Evolutionary conservation across 2,113 vertebrate species (phyloP), one percentile per base, ranked within the genome.

Genomic region (Syngnathus typhle): DNA sequence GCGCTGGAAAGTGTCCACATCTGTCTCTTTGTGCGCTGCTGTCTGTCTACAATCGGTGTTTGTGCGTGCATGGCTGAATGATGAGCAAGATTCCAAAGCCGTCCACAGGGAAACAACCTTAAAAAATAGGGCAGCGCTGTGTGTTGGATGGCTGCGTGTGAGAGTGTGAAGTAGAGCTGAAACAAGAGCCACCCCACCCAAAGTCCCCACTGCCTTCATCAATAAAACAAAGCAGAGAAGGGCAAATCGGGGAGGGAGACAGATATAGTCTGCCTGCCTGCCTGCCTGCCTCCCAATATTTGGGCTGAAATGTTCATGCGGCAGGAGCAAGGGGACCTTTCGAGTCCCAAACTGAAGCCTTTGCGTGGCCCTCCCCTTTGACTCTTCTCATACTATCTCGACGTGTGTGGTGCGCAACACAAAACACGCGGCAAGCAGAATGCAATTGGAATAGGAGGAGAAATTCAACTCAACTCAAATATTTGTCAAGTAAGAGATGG

Each of bases 141-240:
- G 54, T 70, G 38, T 69, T n/a, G n/a, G n/a, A n/a, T n/a, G n/a
- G n/a, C n/a, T 23, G 23, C 23, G 23, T 23, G 41, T 2, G 41
- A 9, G 60, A 61, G 66, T 65, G 65, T 52, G 68, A 89, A 88
- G 70, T 88, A 82, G 87, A 88, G 87, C 88, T 88, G 83, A 88
- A 89, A 80, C 88, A 89, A 89, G 67, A 38, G 71, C 60, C 73
- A 79, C 84, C 64, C 85, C 82, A 32, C 27, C 83, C 78, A 72
- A 82, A 82, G 83, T 88, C 81, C 74, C 67, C 13, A 19, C 78
- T 69, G 82, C 73, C 80, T 86, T 87, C 88, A 89, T 88, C 88
- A 88, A 88, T 89, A 88, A 88, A 89, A 82, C 83, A 89, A 60
- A 73, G 59, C 52, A 21, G 16, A 71, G 60, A 62, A 23, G 68